Evolutionary conservation across 2,888 invertebrate genomes (phyloP).

Genomic region (Caenorhabditis macrosperma): DNA sequence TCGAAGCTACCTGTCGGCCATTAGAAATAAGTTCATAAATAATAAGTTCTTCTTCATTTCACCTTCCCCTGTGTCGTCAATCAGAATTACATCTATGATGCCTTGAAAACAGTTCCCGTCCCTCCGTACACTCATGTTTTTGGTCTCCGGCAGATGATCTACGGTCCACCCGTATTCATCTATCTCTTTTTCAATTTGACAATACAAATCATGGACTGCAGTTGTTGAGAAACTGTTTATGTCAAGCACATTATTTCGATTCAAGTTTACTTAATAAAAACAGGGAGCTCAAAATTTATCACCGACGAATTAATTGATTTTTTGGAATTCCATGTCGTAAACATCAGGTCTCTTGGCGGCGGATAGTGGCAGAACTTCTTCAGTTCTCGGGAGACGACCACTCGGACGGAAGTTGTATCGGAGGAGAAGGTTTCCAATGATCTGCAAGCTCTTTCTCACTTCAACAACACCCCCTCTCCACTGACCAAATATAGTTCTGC

Average conservation of each 20-base stretch:
- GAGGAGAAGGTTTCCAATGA: constrained; percentile 46
- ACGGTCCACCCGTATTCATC: constrained; percentile 44
- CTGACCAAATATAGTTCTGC: constrained; percentile 62
- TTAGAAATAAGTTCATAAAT: too few species aligned
- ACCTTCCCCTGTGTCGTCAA: too few species aligned
- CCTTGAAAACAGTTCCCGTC: constrained; percentile 21
- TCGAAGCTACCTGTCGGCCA: too few species aligned
- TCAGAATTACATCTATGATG: constrained; percentile 22
- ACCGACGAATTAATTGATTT: constrained; percentile 1
- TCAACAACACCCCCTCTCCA: background rate
- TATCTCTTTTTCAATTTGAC: constrained; percentile 32
- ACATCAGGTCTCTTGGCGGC: constrained; percentile 17
- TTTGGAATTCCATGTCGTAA: constrained; percentile 22
- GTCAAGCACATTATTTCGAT: too few species aligned
- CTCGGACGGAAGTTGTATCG: constrained; percentile 23
- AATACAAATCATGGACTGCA: background rate
- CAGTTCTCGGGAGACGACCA: constrained; percentile 6
- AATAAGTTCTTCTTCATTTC: too few species aligned
- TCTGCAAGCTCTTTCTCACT: constrained; percentile 9
- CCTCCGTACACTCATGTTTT: constrained; percentile 22
- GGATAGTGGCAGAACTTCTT: constrained; percentile 12
- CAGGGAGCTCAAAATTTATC: background rate
- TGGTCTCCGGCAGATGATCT: constrained; percentile 25
- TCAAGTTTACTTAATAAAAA: too few species aligned
- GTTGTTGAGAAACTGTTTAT: too few species aligned